phyloP scores from a whole-genome alignment of 2,113 vertebrate species.

The Boleophthalmus pectinirostris region DNA sequence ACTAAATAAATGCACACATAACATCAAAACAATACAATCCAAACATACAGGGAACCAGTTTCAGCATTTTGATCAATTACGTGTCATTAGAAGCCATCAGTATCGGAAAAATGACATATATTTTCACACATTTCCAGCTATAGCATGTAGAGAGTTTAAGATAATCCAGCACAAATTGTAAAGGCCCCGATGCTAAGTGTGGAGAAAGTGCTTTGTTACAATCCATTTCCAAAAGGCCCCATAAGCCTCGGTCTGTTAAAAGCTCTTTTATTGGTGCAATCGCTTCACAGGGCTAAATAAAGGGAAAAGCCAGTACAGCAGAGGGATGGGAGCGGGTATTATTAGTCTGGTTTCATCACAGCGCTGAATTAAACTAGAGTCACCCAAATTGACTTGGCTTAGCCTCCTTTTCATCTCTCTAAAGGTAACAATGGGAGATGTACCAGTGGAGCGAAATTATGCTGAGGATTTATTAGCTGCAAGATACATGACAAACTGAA shows the following conservation, averaged over 20 bases:
- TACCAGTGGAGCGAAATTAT: background rate
- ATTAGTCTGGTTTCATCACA: conserved; percentile 58
- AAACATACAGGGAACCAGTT: background rate
- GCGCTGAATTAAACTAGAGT: conserved; percentile 54
- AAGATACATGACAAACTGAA: background rate
- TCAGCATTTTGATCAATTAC: background rate
- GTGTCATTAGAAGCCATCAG: background rate
- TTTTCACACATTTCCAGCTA: background rate
- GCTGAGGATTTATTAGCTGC: background rate
- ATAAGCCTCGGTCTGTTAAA: conserved; percentile 60
- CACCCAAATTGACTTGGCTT: conserved; percentile 56
- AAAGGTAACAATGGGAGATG: conserved; percentile 7
- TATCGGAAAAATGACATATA: background rate
- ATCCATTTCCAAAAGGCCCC: conserved; percentile 51
- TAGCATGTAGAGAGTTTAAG: conserved; percentile 14
- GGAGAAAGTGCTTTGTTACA: conserved; percentile 36
- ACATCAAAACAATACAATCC: background rate
- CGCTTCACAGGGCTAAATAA: conserved; percentile 61
- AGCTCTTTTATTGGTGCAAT: conserved; percentile 64
- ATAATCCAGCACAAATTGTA: conserved; percentile 17
- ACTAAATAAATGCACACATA: background rate
- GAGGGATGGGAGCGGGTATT: conserved; percentile 47
- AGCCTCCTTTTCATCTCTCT: conserved; percentile 37
- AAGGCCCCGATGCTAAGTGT: conserved; percentile 19
- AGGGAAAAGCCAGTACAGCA: conserved; percentile 52